A percentile compares a stretch with the other conserved stretches of the same genome.
Evolutionary conservation across 30 jellyfish, hydroid and myxozoan genomes (phyloP).

Genomic region (Mastigias papua): DNA sequence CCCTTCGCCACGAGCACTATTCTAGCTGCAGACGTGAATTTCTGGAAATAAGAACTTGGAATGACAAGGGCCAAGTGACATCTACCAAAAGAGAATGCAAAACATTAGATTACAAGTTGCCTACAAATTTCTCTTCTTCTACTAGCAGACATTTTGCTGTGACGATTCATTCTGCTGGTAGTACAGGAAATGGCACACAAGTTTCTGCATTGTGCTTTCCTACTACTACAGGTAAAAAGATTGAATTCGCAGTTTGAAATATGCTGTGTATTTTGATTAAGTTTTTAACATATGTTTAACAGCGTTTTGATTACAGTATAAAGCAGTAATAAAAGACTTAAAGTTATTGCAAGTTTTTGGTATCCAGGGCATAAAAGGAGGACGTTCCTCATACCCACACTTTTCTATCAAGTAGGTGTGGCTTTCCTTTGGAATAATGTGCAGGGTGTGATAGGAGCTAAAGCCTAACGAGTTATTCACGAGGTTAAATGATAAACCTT

Average conservation of each 20-base stretch:
- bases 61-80: not conserved
- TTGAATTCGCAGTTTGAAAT: not conserved
- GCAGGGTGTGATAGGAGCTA: no score
- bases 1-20: not conserved
- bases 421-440: no score
- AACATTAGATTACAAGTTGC: not conserved
- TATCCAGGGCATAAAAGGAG: no score
- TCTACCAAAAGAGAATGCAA: slow-evolving; percentile 1
- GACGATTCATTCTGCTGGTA: slow-evolving; percentile 4
- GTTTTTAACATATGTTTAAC: no score
- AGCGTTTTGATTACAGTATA: no score
- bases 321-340: no score
- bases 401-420: no score
- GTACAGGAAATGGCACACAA: not conserved
- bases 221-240: slow-evolving; percentile 11
- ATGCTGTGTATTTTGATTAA: no score
- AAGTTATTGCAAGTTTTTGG: no score
- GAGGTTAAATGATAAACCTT: no score
- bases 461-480: no score
- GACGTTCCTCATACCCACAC: no score
- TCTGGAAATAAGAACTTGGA: slow-evolving; percentile 6
- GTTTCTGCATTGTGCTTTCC: slow-evolving; percentile 15
- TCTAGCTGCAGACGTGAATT: not conserved
- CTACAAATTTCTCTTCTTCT: not conserved
- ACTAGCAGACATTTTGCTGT: slow-evolving; percentile 5